Evolutionary conservation across 2,888 invertebrate genomes (phyloP), one percentile per base, ranked within the genome.

Genomic region (Sinelater perroti): DNA sequence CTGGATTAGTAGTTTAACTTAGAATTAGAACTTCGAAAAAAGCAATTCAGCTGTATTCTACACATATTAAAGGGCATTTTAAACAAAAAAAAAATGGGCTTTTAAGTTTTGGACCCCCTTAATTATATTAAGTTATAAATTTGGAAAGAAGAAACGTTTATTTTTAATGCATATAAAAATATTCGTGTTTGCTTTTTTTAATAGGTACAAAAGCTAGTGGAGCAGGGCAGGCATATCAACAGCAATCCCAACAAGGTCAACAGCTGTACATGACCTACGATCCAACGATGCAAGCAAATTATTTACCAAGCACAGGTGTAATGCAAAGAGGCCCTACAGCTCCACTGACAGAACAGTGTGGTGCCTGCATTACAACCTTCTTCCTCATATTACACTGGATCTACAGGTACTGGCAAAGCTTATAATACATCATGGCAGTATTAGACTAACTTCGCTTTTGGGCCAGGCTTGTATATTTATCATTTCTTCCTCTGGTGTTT

Each of bases 251-350:
- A 56, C 75, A 79, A 67, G 76, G 77, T 50, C 77, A 84, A 66
- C 78, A 83, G 74, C 71, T 85, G 62, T 85, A 82, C 72, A 84
- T 87, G 74, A 80, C 83, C 49, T 87, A 85, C 69, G 86, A 82
- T 76, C 86, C 80, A 10, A 67, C 75, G n/a, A 77, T 80, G 61
- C 82, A 81, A 72, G 76, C 83, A 70, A 81, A 83, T 69, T 88
- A 86, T 75, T 78, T 88, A 71, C 80, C 84, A 40, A 84, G 83
- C 60, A 85, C 86, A 1, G 86, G 84, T 56, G 80, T 87, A 61
- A 82, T 87, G 51, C 85, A 85, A 62, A 81, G 87, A 70, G 84
- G 81, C 18, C 81, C 81, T 33, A 81, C 83, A 0, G 78, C 75
- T 30, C 78, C 76, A 0, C 74, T 78, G n/a, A 6, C 79, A 79